Base-by-base conservation (phyloP, 2,797 vertebrate species). In the Chelon labrosus region DNA sequence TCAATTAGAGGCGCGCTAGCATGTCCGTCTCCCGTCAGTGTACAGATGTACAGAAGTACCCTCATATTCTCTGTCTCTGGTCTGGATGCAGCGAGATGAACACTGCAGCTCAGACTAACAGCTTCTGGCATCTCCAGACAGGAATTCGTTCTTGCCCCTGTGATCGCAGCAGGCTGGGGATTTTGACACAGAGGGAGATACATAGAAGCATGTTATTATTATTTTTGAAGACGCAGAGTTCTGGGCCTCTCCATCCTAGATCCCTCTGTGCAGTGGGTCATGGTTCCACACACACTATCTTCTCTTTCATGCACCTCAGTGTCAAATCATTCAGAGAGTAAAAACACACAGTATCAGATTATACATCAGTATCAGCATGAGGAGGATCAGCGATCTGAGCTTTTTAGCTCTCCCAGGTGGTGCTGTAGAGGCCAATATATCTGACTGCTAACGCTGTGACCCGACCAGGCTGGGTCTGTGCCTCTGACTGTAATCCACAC, bases 111-210 rank as follows among this genome's bases (percentile, higher is more conserved):
- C 86, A 91, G 61, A 47, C 87, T 88, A 89, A 92, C 87, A 87
- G 85, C 82, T 92, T 86, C 81, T 92, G 91, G 90, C 92, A 88
- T 89, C 85, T 93, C 88, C 82, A 88, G 88, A 89, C 87, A 89
- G 85, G 88, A 90, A 89, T 88, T 88, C 87, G 13, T 74, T 87
- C 70, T 79, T 87, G 85, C 75, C 83, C 83, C 82, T 90, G 83
- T 89, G 86, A 90, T 86, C 81, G 59, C 89, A 91, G 89, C 84
- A 50, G 85, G 84, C 82, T 84, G 87, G 84, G 31, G 88, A 80
- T 91, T 90, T 93, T 64, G 63, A 78, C 86, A 77, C 62, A n/a
- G 69, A 79, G 86, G 80, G 83, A 88, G 84, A 87, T 79, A 80
- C 88, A 82, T 78, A 83, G 85, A 74, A 80, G 65, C 70, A 67